phyloP scores from a whole-genome alignment of 2,888 invertebrate genomes.

The Neoascia interrupta region DNA sequence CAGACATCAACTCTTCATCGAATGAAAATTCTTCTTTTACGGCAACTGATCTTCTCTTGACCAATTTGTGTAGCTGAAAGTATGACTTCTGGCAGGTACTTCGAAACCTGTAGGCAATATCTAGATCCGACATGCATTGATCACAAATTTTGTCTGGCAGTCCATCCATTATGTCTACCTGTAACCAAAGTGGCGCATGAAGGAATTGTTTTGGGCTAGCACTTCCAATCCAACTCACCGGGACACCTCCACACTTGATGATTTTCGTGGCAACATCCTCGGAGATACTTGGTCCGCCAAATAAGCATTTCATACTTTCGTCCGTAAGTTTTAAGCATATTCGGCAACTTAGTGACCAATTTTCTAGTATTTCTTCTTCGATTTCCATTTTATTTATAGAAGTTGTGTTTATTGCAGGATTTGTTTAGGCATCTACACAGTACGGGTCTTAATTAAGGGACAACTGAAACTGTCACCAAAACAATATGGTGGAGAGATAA shows the following conservation, averaged over 20 bases:
- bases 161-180: slow-evolving; percentile 69
- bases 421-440: too few species aligned
- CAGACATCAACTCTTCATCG: too few species aligned
- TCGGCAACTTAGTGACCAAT: slow-evolving; percentile 70
- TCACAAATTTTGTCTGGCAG: slow-evolving; percentile 73
- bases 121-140: slow-evolving; percentile 71
- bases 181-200: not conserved
- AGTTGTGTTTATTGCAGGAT: too few species aligned
- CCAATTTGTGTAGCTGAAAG: slow-evolving; percentile 13
- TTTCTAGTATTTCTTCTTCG: not conserved
- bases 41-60: not conserved
- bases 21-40: slow-evolving; percentile 11
- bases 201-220: not conserved
- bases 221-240: slow-evolving; percentile 57
- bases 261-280: slow-evolving; percentile 70
- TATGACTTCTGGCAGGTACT: slow-evolving; percentile 43
- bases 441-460: too few species aligned
- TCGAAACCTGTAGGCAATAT: slow-evolving; percentile 71
- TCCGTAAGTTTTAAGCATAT: slow-evolving; percentile 72
- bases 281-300: slow-evolving; percentile 40
- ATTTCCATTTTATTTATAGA: too few species aligned
- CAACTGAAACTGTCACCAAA: too few species aligned
- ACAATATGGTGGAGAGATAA: too few species aligned
- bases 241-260: slow-evolving; percentile 73
- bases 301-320: slow-evolving; percentile 70